Evolutionary conservation across 2,113 vertebrate genomes (phyloP).

Genomic region (Tenrec ecaudatus): DNA sequence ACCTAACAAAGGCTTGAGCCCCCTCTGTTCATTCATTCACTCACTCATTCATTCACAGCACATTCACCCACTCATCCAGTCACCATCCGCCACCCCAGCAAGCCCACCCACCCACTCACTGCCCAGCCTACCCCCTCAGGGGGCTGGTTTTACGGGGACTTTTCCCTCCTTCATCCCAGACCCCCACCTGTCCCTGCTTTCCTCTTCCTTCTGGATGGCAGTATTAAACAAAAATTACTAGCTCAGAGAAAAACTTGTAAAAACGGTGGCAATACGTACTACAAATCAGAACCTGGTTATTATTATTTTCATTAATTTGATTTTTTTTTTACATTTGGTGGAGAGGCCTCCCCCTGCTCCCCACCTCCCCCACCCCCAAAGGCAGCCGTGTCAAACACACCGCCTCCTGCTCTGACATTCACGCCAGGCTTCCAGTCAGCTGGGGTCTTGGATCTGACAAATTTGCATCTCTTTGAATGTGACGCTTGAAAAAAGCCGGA

Average conservation of each 20-base stretch:
- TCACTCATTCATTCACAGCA: background rate
- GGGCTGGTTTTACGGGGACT: slow-evolving; percentile 67
- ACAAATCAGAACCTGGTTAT: slow-evolving; percentile 85
- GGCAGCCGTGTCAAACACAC: slow-evolving; percentile 94
- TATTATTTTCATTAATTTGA: slow-evolving; percentile 66
- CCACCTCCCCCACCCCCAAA: slow-evolving; percentile 66
- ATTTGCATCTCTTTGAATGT: slow-evolving; percentile 99
- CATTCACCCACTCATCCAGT: background rate
- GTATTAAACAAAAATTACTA: slow-evolving; percentile 75
- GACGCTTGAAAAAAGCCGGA: slow-evolving; percentile 93
- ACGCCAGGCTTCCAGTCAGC: slow-evolving; percentile 93
- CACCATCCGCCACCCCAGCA: background rate
- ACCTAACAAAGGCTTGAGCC: background rate
- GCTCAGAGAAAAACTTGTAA: slow-evolving; percentile 91
- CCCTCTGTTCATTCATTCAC: too few relatives aligned
- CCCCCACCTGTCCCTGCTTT: slow-evolving; percentile 75
- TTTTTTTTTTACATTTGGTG: slow-evolving; percentile 85
- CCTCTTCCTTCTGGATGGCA: slow-evolving; percentile 87
- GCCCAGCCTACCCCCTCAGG: slow-evolving; percentile 74
- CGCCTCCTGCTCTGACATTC: slow-evolving; percentile 95
- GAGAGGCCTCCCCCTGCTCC: slow-evolving; percentile 80
- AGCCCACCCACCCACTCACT: background rate
- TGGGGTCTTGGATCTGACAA: slow-evolving; percentile 94
- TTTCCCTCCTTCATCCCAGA: slow-evolving; percentile 73
- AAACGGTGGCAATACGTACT: slow-evolving; percentile 91